Percentiles rank a stretch among this genome's conserved stretches.
Conservation (phyloP, 2,888 invertebrate species). For the Philereme vetulata region DNA sequence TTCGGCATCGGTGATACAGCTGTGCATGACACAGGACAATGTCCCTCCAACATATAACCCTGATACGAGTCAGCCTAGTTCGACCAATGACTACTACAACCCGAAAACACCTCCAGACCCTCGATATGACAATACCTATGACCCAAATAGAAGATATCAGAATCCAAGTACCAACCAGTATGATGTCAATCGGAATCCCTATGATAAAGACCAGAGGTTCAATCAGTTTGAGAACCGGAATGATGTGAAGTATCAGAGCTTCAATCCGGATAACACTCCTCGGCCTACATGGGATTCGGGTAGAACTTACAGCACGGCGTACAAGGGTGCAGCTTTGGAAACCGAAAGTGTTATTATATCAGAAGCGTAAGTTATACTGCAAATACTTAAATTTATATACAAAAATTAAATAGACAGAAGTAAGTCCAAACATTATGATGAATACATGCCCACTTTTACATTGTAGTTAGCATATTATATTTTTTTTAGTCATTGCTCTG, state of each 20-base stretch:
- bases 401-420: too few species aligned
- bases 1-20: constrained; percentile 51
- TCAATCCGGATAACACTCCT: constrained; percentile 53
- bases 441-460: too few species aligned
- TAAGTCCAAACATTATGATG: too few species aligned
- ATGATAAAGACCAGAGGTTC: constrained; percentile 51
- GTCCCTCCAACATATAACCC: constrained; percentile 66
- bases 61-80: constrained; percentile 56
- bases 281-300: constrained; percentile 64
- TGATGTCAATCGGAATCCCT: constrained; percentile 48
- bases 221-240: constrained; percentile 55
- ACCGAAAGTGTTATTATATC: constrained; percentile 80
- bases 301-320: constrained; percentile 56
- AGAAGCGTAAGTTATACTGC: constrained; percentile 76
- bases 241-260: constrained; percentile 48
- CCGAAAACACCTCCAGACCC: constrained; percentile 46
- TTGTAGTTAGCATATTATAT: too few species aligned
- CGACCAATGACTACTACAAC: constrained; percentile 66
- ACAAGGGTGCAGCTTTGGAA: constrained; percentile 61
- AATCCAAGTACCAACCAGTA: constrained; percentile 49
- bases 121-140: constrained; percentile 70
- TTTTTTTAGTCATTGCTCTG: too few species aligned
- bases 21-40: constrained; percentile 68
- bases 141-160: constrained; percentile 58
- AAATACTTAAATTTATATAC: too few species aligned